Evolutionary conservation across 2,113 vertebrate genomes (phyloP).

Genomic region (Delphinus delphis): DNA sequence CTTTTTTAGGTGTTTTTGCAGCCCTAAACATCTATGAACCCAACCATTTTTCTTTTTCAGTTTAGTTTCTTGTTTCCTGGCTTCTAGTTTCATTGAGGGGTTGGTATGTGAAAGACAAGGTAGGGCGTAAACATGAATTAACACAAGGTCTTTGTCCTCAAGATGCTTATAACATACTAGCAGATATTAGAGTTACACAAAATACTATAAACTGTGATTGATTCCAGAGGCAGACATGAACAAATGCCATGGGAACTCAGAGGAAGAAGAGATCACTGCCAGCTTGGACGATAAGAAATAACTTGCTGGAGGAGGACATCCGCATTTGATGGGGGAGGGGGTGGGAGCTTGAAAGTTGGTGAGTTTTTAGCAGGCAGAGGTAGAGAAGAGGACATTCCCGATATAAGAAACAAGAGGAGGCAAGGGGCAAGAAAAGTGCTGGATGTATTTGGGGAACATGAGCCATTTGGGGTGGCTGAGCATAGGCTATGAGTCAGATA

Average conservation of each 20-base stretch:
- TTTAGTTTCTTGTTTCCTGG: slow-evolving; percentile 16
- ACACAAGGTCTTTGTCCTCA: neutral
- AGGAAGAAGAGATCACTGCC: neutral
- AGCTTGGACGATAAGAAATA: neutral
- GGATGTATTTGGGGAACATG: neutral
- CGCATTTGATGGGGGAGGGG: neutral
- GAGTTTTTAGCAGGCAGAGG: neutral
- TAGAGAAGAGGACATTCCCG: neutral
- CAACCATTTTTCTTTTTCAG: neutral
- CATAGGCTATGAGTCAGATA: neutral
- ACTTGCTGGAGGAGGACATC: neutral
- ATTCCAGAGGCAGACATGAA: slow-evolving; percentile 7
- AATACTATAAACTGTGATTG: neutral
- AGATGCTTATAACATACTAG: slow-evolving; percentile 15
- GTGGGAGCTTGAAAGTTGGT: neutral
- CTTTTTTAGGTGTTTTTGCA: neutral
- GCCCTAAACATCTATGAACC: neutral
- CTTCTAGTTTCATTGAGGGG: slow-evolving; percentile 4
- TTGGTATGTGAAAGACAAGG: neutral
- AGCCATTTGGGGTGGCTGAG: neutral
- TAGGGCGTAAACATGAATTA: neutral
- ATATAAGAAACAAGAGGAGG: neutral
- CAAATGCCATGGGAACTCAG: neutral
- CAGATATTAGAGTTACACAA: neutral
- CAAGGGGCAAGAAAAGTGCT: neutral